Conservation (phyloP, 2,888 invertebrate species). For the Crossocerus cetratus region DNA sequence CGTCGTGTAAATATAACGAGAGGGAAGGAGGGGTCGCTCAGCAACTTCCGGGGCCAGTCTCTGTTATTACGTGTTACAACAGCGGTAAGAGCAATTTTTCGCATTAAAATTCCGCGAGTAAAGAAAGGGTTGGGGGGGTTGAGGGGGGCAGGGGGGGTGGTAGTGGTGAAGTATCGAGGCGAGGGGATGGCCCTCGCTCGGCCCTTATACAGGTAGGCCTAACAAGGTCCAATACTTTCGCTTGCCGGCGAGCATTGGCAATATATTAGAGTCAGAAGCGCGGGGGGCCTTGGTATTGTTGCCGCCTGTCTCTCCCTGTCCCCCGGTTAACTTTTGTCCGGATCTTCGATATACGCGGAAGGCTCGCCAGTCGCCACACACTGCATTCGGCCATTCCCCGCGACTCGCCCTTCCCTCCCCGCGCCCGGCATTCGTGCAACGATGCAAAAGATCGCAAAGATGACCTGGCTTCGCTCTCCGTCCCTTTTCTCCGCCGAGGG, state of each 20-base stretch:
- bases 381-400: constrained; percentile 24
- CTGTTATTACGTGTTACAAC: constrained; percentile 3
- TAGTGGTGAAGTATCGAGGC: constrained; percentile 28
- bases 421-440: constrained; percentile 26
- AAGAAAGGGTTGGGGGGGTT: constrained; percentile 62
- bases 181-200: constrained; percentile 41
- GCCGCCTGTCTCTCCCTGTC: constrained; percentile 62
- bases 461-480: constrained; percentile 63
- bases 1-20: no score
- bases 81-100: constrained; percentile 70
- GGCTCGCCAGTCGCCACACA: constrained; percentile 35
- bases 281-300: constrained; percentile 75
- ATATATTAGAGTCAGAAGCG: constrained; percentile 75
- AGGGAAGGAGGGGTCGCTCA: background rate
- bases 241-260: constrained; percentile 69
- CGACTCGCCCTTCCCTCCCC: constrained; percentile 7
- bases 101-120: constrained; percentile 74
- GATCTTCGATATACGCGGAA: constrained; percentile 57
- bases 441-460: constrained; percentile 76
- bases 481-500: constrained; percentile 27
- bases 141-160: constrained; percentile 13
- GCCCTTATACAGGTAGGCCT: constrained; percentile 75
- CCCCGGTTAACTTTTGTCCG: constrained; percentile 69
- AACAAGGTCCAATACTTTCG: constrained; percentile 76
- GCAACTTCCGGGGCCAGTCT: background rate